phyloP scores from a whole-genome alignment of 1,140 invertebrate species.

The Drosophila micromelanica region DNA sequence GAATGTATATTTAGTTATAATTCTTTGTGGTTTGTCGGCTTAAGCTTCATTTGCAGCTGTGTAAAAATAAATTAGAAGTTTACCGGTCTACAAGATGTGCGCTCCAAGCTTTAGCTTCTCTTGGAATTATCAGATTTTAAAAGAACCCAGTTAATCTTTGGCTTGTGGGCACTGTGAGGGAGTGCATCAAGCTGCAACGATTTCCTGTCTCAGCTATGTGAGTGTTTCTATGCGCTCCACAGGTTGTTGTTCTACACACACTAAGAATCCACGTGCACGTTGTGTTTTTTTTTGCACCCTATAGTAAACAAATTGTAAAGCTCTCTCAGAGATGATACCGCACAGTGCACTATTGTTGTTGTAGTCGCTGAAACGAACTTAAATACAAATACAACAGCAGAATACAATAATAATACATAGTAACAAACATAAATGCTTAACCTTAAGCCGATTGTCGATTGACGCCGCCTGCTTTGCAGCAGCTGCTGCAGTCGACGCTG shows the following conservation, averaged over 20 bases:
- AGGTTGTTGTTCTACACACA: conserved; percentile 28
- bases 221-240: conserved; percentile 2
- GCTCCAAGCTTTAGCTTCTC: conserved; percentile 17
- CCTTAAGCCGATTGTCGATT: conserved; percentile 1
- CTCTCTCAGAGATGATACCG: conserved; percentile 13
- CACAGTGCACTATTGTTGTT: conserved; percentile 10
- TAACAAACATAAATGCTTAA: conserved; percentile 15
- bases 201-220: conserved; percentile 13
- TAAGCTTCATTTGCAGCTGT: neutral
- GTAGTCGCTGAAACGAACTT: conserved; percentile 22
- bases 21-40: neutral
- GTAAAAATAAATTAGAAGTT: conserved; percentile 16
- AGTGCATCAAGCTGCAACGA: conserved; percentile 7
- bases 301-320: conserved; percentile 35
- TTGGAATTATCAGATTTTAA: conserved; percentile 1
- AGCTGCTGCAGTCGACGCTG: conserved; percentile 13
- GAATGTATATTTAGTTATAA: neutral
- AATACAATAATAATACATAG: conserved; percentile 3
- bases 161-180: neutral
- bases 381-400: conserved; percentile 1
- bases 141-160: conserved; percentile 28
- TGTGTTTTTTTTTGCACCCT: conserved; percentile 19
- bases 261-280: neutral
- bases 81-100: neutral
- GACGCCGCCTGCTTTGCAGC: neutral